Percentiles rank a stretch among this genome's conserved stretches.
Evolutionary conservation across 2,888 invertebrate genomes (phyloP).

Genomic region (Elysia crispata): DNA sequence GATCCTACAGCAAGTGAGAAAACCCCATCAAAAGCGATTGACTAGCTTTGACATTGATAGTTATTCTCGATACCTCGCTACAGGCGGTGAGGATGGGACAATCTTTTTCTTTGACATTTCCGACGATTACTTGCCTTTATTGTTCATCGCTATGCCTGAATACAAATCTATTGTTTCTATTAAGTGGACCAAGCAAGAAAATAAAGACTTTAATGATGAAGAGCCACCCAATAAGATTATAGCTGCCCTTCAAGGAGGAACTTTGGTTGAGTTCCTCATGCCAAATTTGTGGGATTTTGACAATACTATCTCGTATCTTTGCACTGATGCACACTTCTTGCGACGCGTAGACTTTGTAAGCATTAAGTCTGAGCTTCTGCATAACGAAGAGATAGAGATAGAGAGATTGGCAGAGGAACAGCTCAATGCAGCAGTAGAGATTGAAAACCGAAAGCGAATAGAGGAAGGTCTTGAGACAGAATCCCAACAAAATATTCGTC

Average conservation of each 20-base stretch:
- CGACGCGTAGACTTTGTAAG: constrained; percentile 42
- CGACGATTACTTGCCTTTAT: constrained; percentile 33
- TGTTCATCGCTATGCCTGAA: constrained; percentile 42
- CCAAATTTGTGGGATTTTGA: constrained; percentile 28
- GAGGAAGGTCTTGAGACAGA: constrained; percentile 47
- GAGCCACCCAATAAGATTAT: too few species aligned
- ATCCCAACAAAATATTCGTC: constrained; percentile 46
- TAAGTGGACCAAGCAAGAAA: constrained; percentile 12
- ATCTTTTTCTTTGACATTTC: constrained; percentile 46
- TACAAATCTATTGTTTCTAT: constrained; percentile 15
- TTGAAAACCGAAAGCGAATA: constrained; percentile 36
- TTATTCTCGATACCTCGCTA: constrained; percentile 21
- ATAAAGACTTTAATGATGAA: neutral
- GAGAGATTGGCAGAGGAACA: constrained; percentile 38
- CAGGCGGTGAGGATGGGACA: constrained; percentile 47
- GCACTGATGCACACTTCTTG: constrained; percentile 7
- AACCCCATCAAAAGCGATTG: constrained; percentile 37
- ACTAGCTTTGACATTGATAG: constrained; percentile 35
- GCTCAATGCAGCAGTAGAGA: constrained; percentile 39
- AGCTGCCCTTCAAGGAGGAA: constrained; percentile 13
- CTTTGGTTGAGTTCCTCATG: constrained; percentile 21
- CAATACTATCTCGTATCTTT: constrained; percentile 37
- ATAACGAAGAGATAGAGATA: constrained; percentile 47
- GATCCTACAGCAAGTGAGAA: constrained; percentile 36
- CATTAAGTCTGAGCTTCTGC: constrained; percentile 48